These are phyloP conservation scores for Contarinia nasturtii DNA, from an alignment of 1,140 invertebrate genomes.

Conservation along the genomic window DNA sequence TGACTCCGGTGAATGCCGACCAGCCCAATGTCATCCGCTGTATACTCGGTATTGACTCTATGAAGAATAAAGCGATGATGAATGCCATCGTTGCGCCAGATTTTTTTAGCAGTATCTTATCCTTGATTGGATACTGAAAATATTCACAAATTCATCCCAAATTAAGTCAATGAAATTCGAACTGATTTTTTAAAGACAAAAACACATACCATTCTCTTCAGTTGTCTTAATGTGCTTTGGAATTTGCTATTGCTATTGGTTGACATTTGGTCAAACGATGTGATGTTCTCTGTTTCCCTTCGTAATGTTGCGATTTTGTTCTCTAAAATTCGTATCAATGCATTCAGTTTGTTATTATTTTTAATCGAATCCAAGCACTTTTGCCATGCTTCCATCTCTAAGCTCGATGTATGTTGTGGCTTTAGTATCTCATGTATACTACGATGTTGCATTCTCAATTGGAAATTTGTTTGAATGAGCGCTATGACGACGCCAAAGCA, in stretches of 20 bases:
- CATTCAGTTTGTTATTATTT: conserved; percentile 52
- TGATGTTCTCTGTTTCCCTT: conserved; percentile 34
- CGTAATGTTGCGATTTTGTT: conserved; percentile 39
- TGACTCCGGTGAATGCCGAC: conserved; percentile 63
- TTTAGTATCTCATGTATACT: conserved; percentile 37
- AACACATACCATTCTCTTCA: conserved; percentile 28
- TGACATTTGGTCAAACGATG: too few species aligned
- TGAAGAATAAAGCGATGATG: conserved; percentile 62
- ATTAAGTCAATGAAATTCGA: too few species aligned
- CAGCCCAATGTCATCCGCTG: conserved; percentile 56
- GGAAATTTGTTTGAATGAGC: conserved; percentile 32
- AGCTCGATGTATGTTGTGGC: conserved; percentile 44
- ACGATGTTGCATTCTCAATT: conserved; percentile 41
- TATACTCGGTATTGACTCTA: conserved; percentile 56
- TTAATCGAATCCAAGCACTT: conserved; percentile 44
- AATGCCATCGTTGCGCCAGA: conserved; percentile 45
- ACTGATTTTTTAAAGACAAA: too few species aligned
- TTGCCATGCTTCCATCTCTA: conserved; percentile 58
- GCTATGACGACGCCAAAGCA: conserved; percentile 40
- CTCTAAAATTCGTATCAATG: conserved; percentile 41
- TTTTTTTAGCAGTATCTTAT: conserved; percentile 51
- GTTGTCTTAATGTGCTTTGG: conserved; percentile 38
- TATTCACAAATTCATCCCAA: neutral
- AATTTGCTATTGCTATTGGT: too few species aligned
- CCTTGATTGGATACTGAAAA: conserved; percentile 44